Base-by-base conservation (phyloP, 35 echinoderm and acorn worm species). In the Apostichopus japonicus region DNA sequence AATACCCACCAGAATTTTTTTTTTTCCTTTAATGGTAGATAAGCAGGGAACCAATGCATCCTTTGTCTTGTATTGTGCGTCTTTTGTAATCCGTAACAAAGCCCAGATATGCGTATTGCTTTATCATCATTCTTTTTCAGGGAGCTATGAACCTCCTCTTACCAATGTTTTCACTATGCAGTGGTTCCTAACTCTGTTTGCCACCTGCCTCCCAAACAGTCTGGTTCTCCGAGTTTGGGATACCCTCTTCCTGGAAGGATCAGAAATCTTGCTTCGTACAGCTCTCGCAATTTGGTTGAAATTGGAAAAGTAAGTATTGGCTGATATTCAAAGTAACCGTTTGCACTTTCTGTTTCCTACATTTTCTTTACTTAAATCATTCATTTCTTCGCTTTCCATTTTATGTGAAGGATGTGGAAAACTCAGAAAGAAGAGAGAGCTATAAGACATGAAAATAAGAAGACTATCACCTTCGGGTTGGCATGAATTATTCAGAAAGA, bases 151-250 rank as follows among this genome's bases (percentile, higher is more conserved):
- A 57, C 97, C 97, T 24, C 97, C 97, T 13, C 72, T 99, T 11
- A 99, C 97, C 83, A 99, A 99, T 72, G 97, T 99, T 44, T 99
- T 99, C 86, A 99, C 97, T 61, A 99, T 99, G 97, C 97, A 99
- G 75, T 99, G 97, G 97, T 99, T 99, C 59, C 84, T 99, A 55
- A 99, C 97, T 19, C 80, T 99, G 51, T 99, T 99, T 94, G 97
- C 97, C 5, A 99, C 97, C 87, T 99, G 97, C 75, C 90, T 99
- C 15, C 97, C 97, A 10, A 96, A 96, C 52, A 79, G 84, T 24
- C 77, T 96, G 51, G 97, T 99, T 17, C 95, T 99, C 8, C 70
- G 97, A 11, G 95, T 99, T 2, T 99, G 97, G 97, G 97, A 99
- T 84, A 95, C 90, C 10, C 87, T 99, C 22, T 99, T 99, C 95